Conservation (phyloP, 2,797 vertebrate species). For the Kryptopterus vitreolus region DNA sequence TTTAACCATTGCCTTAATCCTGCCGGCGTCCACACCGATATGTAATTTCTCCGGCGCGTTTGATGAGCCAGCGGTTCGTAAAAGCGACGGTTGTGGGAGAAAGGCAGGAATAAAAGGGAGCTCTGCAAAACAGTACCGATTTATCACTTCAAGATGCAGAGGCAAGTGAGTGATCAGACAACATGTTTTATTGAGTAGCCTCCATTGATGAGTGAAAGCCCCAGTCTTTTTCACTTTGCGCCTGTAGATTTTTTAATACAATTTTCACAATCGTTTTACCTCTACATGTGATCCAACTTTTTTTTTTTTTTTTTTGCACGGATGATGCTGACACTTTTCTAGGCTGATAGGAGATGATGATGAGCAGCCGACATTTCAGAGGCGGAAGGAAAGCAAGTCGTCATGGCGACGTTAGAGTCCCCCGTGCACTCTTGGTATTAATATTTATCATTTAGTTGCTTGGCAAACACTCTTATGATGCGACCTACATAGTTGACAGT, state of each 20-base stretch:
- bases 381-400: conserved; percentile 31
- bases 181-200: conserved; percentile 62
- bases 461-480: conserved; percentile 61
- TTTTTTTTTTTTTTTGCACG: too few relatives aligned
- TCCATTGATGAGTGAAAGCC: neutral
- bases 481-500: conserved; percentile 59
- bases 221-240: neutral
- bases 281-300: too few relatives aligned
- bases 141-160: conserved; percentile 62
- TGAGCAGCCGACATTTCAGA: conserved; percentile 37
- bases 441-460: conserved; percentile 70
- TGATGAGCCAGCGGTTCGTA: conserved; percentile 27
- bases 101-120: conserved; percentile 1
- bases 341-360: conserved; percentile 13
- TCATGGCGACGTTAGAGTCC: conserved; percentile 48
- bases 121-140: conserved; percentile 24
- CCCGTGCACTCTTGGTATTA: conserved; percentile 59
- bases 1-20: conserved; percentile 1
- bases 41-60: conserved; percentile 18
- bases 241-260: neutral
- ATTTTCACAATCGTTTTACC: neutral
- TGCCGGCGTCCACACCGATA: too few relatives aligned
- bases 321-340: conserved; percentile 19
- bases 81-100: conserved; percentile 10
- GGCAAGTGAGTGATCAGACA: conserved; percentile 68